Evolutionary conservation across 1,140 invertebrate genomes (phyloP).

Genomic region (Phthorimaea operculella): DNA sequence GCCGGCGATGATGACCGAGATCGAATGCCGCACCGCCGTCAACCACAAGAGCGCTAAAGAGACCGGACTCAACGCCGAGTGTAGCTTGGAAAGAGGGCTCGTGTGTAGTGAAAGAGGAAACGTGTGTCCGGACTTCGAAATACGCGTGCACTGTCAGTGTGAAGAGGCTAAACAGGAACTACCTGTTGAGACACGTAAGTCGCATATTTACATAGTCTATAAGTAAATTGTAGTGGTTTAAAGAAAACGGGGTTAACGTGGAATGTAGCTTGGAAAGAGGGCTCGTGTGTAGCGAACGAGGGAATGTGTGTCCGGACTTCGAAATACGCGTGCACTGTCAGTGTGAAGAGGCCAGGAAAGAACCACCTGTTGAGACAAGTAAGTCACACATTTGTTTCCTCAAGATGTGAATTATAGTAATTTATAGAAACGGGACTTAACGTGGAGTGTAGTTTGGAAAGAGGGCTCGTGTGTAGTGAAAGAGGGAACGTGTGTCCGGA

Average conservation of each 20-base stretch:
- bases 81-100: slow-evolving; percentile 77
- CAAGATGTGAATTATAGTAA: too few relatives aligned
- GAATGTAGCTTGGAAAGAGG: slow-evolving; percentile 80
- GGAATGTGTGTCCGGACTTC: slow-evolving; percentile 71
- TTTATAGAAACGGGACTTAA: too few relatives aligned
- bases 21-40: slow-evolving; percentile 78
- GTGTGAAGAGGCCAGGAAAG: slow-evolving; percentile 48
- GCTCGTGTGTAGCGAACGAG: slow-evolving; percentile 70
- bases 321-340: slow-evolving; percentile 78
- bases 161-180: slow-evolving; percentile 18
- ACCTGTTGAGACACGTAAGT: too few relatives aligned
- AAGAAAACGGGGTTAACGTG: slow-evolving; percentile 77
- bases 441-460: slow-evolving; percentile 79
- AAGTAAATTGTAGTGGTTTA: too few relatives aligned
- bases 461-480: slow-evolving; percentile 75
- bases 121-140: slow-evolving; percentile 76
- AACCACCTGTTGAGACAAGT: too few relatives aligned
- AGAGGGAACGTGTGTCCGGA: slow-evolving; percentile 65
- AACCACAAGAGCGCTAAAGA: slow-evolving; percentile 72
- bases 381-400: too few relatives aligned
- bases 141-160: slow-evolving; percentile 76
- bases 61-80: slow-evolving; percentile 79
- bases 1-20: slow-evolving; percentile 72
- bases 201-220: too few relatives aligned
- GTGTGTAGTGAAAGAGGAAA: slow-evolving; percentile 67